A percentile compares a stretch with the other conserved stretches of the same genome.
Evolutionary conservation across 2,888 invertebrate genomes (phyloP).

Genomic region (Lithosia quadra): DNA sequence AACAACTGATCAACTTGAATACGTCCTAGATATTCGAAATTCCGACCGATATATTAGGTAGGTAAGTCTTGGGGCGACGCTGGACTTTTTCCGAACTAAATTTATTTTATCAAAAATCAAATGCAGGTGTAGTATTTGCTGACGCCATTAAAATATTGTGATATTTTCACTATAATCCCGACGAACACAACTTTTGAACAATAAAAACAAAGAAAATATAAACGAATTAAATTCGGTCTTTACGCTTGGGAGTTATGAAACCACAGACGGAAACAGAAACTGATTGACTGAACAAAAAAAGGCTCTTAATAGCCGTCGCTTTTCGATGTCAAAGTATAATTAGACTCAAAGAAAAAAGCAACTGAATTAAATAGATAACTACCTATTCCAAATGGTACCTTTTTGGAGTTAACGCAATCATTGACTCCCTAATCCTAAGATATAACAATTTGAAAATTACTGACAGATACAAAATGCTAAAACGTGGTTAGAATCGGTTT

Average conservation of each 20-base stretch:
- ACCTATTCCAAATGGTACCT: background rate
- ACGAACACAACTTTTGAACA: background rate
- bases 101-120: no score
- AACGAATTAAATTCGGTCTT: background rate
- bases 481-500: constrained; percentile 3
- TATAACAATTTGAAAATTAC: background rate
- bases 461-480: background rate
- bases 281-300: background rate
- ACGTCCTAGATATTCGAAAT: no score
- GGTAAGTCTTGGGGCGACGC: no score
- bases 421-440: background rate
- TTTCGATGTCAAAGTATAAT: background rate
- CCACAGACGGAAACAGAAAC: background rate
- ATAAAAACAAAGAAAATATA: background rate
- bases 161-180: background rate
- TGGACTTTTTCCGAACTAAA: no score
- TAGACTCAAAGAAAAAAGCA: background rate
- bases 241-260: constrained; percentile 1
- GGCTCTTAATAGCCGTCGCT: background rate
- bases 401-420: background rate
- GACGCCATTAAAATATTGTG: background rate
- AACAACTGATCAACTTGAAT: no score
- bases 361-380: background rate
- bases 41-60: no score
- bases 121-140: no score